These are phyloP conservation scores for Nephila pilipes DNA, from an alignment of 1,140 invertebrate genomes.

Conservation along the genomic window DNA sequence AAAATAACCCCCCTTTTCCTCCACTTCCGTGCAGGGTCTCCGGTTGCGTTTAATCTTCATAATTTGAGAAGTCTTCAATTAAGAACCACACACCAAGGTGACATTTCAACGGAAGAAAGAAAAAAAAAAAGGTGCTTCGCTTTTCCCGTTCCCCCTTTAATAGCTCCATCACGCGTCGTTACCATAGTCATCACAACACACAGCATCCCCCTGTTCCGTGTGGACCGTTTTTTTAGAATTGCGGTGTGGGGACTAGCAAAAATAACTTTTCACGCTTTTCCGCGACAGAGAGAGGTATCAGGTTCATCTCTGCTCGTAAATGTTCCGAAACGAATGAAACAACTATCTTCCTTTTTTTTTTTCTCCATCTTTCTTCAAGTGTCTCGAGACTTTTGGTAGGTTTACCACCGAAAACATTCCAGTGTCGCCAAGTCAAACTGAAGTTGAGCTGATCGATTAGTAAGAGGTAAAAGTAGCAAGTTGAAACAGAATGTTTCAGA, in stretches of 20 bases:
- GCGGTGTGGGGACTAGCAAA: slow-evolving; percentile 34
- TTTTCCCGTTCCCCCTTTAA: slow-evolving; percentile 53
- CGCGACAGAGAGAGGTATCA: slow-evolving; percentile 38
- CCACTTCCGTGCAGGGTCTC: not conserved
- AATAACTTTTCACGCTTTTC: slow-evolving; percentile 76
- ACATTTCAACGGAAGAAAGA: slow-evolving; percentile 54
- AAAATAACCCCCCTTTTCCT: not conserved
- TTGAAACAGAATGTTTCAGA: too few species aligned
- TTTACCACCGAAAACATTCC: not conserved
- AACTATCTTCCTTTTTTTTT: not conserved
- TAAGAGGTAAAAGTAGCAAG: too few species aligned
- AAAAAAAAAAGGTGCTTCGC: slow-evolving; percentile 1
- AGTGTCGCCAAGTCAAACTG: not conserved
- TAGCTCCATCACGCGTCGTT: slow-evolving; percentile 75
- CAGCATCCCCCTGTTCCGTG: not conserved
- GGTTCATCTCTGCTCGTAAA: slow-evolving; percentile 65
- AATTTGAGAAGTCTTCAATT: slow-evolving; percentile 72
- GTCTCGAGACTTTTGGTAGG: not conserved
- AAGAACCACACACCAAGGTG: slow-evolving; percentile 69
- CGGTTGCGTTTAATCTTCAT: slow-evolving; percentile 41
- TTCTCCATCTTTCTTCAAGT: not conserved
- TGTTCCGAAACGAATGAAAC: slow-evolving; percentile 74
- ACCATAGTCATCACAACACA: slow-evolving; percentile 64
- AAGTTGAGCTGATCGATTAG: too few species aligned
- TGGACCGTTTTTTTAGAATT: slow-evolving; percentile 49